Percentiles rank a stretch among this genome's conserved stretches.
phyloP scores from a whole-genome alignment of 2,888 invertebrate genomes.

The Polyommatus iphigenia region DNA sequence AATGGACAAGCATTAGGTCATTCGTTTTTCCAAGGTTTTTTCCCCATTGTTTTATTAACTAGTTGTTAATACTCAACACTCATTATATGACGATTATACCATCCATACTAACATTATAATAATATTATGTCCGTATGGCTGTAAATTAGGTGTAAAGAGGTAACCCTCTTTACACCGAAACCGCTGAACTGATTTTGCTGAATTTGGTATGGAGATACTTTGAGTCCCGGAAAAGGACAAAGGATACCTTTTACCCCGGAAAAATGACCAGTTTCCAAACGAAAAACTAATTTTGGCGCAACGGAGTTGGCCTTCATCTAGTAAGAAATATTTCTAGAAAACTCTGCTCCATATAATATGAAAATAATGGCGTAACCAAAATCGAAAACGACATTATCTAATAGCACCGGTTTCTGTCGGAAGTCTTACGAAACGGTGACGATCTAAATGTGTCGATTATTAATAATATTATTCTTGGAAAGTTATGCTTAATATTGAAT shows the following conservation, averaged over 20 bases:
- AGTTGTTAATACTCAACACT: neutral
- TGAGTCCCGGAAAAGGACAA: too few relatives aligned
- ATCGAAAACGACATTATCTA: neutral
- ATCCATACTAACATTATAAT: too few relatives aligned
- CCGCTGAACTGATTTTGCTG: too few relatives aligned
- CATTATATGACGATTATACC: neutral
- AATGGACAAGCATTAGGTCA: constrained; percentile 2
- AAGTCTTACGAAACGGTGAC: neutral
- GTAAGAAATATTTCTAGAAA: neutral
- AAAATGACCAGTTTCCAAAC: too few relatives aligned
- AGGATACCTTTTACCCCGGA: too few relatives aligned
- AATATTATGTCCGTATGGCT: too few relatives aligned
- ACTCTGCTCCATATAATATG: neutral
- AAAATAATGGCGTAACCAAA: neutral
- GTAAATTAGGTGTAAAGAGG: too few relatives aligned
- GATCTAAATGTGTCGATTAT: constrained; percentile 5
- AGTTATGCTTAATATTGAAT: too few relatives aligned
- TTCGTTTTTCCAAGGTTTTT: neutral
- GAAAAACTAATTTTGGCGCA: too few relatives aligned
- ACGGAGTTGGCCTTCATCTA: too few relatives aligned
- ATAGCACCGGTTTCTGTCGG: constrained; percentile 1
- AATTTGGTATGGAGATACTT: too few relatives aligned
- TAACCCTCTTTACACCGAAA: too few relatives aligned
- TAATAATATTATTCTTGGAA: neutral
- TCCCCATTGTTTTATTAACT: neutral